Percentiles rank a stretch among this genome's conserved stretches.
Evolutionary conservation across 2,888 invertebrate genomes (phyloP).

Genomic region (Heteropelma amictum): DNA sequence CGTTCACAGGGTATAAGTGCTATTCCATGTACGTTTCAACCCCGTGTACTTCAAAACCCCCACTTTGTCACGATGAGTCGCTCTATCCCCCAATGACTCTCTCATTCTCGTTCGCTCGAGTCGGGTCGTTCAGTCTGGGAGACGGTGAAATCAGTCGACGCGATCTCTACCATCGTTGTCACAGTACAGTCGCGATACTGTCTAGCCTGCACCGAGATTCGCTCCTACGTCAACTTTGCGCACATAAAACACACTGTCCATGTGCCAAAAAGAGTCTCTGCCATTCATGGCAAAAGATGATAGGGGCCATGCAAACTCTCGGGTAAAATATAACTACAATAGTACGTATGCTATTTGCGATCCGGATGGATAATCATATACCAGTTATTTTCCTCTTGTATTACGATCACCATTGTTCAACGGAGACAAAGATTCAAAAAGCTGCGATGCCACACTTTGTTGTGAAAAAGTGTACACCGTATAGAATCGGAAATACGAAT

Average conservation of each 20-base stretch:
- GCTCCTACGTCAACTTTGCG: conserved; percentile 24
- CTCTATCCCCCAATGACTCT: conserved; percentile 16
- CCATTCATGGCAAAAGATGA: background rate
- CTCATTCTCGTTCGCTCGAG: conserved; percentile 41
- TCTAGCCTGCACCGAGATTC: conserved; percentile 46
- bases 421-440: too few relatives aligned
- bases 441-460: too few relatives aligned
- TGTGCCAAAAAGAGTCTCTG: conserved; percentile 31
- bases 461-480: too few relatives aligned
- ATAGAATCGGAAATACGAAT: too few relatives aligned
- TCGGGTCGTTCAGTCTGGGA: conserved; percentile 11
- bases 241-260: conserved; percentile 37
- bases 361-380: too few relatives aligned
- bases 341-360: too few relatives aligned
- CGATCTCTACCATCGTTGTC: background rate
- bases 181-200: conserved; percentile 3
- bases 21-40: conserved; percentile 73
- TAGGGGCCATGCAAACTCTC: too few relatives aligned
- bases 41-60: conserved; percentile 58
- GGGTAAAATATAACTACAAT: too few relatives aligned
- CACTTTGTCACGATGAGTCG: conserved; percentile 44
- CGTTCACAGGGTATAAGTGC: conserved; percentile 73
- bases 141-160: conserved; percentile 38
- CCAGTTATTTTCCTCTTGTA: too few relatives aligned
- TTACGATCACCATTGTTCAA: too few relatives aligned